Evolutionary conservation across 2,888 invertebrate species (phyloP).

Genomic region (Megalurothrips usitatus): DNA sequence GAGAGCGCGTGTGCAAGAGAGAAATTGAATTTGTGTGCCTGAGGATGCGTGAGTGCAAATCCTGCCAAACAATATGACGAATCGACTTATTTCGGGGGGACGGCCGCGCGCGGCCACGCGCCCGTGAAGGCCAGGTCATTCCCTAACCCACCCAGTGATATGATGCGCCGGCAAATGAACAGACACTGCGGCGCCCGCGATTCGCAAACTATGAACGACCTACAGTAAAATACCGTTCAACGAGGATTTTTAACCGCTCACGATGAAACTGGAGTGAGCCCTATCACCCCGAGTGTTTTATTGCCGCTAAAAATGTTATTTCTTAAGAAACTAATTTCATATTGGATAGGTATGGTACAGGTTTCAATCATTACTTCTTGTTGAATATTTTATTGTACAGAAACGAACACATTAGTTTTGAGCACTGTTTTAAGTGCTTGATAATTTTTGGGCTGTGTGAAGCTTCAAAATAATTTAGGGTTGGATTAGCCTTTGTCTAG

Average conservation of each 20-base stretch:
- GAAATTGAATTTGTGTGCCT: neutral
- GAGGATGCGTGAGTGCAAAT: constrained; percentile 13
- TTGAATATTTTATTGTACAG: constrained; percentile 38
- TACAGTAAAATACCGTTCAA: neutral
- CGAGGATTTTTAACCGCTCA: constrained; percentile 7
- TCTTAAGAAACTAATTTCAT: constrained; percentile 39
- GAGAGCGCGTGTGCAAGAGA: constrained; percentile 28
- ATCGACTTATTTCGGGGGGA: neutral
- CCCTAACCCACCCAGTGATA: neutral
- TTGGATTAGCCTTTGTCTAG: constrained; percentile 26
- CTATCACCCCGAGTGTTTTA: constrained; percentile 20
- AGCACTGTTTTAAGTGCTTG: constrained; percentile 66
- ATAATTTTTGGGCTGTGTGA: constrained; percentile 59
- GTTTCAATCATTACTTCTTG: constrained; percentile 36
- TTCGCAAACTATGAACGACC: neutral
- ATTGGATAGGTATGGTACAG: constrained; percentile 35
- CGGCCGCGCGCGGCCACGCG: neutral
- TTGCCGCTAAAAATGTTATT: constrained; percentile 36
- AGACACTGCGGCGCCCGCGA: neutral
- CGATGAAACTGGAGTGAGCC: constrained; percentile 19
- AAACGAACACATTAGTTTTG: constrained; percentile 44
- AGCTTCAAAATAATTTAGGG: constrained; percentile 39
- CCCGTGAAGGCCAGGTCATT: neutral
- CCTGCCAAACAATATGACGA: neutral
- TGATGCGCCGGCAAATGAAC: neutral